phyloP scores from a whole-genome alignment of 2,113 vertebrate species.

The Alces alces region DNA sequence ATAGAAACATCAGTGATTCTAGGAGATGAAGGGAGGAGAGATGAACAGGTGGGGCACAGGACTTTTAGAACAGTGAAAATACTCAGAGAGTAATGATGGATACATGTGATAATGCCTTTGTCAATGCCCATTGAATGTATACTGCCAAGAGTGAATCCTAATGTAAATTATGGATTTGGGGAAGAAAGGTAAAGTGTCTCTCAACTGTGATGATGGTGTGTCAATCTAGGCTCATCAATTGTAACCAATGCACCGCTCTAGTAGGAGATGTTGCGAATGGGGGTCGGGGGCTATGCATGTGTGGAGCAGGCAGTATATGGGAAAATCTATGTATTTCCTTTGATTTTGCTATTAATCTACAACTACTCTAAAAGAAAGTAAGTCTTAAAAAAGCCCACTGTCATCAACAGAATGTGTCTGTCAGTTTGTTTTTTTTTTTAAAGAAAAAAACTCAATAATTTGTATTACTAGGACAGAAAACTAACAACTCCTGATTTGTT shows the following conservation, averaged over 20 bases:
- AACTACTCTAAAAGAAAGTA: background rate
- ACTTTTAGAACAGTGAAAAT: background rate
- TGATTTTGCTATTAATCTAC: background rate
- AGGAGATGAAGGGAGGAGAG: fast-evolving
- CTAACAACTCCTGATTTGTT: background rate
- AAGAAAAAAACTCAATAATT: background rate
- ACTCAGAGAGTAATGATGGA: background rate
- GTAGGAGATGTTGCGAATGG: background rate
- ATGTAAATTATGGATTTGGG: background rate
- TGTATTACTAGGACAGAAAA: background rate
- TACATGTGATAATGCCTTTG: background rate
- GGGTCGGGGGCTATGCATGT: background rate
- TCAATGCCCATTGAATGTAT: background rate
- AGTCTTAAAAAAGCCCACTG: background rate
- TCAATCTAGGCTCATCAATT: background rate
- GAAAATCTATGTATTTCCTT: background rate
- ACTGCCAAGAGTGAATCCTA: background rate
- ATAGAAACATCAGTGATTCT: background rate
- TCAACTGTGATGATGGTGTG: background rate
- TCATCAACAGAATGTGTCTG: background rate
- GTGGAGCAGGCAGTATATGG: background rate
- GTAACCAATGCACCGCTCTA: background rate
- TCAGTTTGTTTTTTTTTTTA: background rate
- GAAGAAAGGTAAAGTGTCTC: background rate
- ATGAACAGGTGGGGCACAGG: background rate